phyloP scores from a whole-genome alignment of 2,113 vertebrate species.

The Indicator maculatus region DNA sequence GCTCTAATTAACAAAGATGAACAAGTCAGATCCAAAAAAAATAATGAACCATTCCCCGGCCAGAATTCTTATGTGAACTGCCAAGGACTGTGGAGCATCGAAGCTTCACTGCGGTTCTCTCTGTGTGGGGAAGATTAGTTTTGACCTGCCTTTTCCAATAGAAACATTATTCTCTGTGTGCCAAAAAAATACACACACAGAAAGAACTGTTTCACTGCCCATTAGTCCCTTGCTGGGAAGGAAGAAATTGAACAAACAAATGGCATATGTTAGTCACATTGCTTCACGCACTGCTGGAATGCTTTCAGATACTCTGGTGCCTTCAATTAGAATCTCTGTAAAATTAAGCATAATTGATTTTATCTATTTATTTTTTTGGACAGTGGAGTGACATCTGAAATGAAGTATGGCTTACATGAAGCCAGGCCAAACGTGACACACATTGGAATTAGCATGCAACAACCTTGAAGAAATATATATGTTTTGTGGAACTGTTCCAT shows the following conservation, averaged over 20 bases:
- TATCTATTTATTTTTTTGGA: neutral
- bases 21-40: neutral
- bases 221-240: neutral
- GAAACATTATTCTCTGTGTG: neutral
- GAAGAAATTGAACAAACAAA: conserved; percentile 41
- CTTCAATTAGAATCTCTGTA: conserved; percentile 3
- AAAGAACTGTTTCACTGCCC: neutral
- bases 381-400: neutral
- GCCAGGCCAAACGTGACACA: neutral
- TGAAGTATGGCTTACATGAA: neutral
- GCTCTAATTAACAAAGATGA: neutral
- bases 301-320: neutral
- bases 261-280: conserved; percentile 3
- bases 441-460: neutral
- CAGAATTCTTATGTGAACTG: neutral
- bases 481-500: neutral
- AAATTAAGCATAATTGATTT: neutral
- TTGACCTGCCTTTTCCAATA: neutral
- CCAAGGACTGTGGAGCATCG: neutral
- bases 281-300: neutral
- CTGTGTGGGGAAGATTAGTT: neutral
- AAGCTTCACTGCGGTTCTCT: neutral
- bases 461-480: neutral
- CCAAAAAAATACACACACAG: neutral
- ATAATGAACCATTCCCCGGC: neutral